These are phyloP conservation scores for Uromys caudimaculatus DNA, from an alignment of 2,797 vertebrate species.

Conservation along the genomic window DNA sequence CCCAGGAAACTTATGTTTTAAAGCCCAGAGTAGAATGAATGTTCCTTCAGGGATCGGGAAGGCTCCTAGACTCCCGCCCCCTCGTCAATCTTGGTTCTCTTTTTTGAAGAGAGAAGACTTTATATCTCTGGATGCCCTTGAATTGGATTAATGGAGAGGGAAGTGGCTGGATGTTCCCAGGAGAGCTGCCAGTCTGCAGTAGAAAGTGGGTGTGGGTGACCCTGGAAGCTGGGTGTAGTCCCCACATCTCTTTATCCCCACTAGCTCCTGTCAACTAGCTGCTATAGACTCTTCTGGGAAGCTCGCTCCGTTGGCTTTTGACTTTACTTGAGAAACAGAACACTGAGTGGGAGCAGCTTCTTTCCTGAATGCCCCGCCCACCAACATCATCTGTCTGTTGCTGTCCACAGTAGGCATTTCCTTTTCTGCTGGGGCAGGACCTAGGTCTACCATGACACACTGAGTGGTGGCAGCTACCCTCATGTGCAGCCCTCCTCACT, in stretches of 20 bases:
- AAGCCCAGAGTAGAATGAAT: background rate
- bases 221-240: background rate
- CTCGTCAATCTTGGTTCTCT: background rate
- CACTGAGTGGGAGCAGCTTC: background rate
- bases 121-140: background rate
- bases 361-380: background rate
- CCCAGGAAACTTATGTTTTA: constrained; percentile 7
- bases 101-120: background rate
- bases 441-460: background rate
- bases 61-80: background rate
- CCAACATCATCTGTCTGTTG: background rate
- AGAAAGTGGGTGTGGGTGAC: background rate
- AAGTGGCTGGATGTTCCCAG: background rate
- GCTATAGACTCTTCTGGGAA: background rate
- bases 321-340: background rate
- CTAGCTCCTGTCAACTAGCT: background rate
- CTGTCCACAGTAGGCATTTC: background rate
- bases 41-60: background rate
- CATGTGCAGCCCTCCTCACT: background rate
- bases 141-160: background rate
- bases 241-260: too few relatives aligned
- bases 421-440: too few relatives aligned
- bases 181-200: fast-evolving
- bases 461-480: background rate
- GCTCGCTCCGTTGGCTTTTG: background rate